These are phyloP conservation scores for Lichenostomus cassidix DNA, from an alignment of 2,113 vertebrate genomes.

Conservation along the genomic window DNA sequence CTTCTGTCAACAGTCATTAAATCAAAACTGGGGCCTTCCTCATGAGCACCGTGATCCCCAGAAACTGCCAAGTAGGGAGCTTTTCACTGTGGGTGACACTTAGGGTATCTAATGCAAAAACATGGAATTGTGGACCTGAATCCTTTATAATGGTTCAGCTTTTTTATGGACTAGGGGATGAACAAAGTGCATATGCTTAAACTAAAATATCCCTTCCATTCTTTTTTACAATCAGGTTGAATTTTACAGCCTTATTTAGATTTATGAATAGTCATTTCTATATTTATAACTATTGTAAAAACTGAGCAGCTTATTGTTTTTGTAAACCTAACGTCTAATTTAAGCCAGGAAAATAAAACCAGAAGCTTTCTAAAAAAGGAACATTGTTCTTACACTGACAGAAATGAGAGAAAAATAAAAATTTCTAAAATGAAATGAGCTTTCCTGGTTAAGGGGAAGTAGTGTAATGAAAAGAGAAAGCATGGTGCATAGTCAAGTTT, in stretches of 20 bases:
- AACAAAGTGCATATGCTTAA: not conserved
- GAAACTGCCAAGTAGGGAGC: not conserved
- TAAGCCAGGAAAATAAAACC: slow-evolving; percentile 42
- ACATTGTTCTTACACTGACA: not conserved
- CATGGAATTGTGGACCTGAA: not conserved
- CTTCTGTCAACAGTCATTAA: not conserved
- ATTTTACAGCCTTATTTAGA: slow-evolving; percentile 54
- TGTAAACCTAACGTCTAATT: slow-evolving; percentile 23
- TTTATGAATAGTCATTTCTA: slow-evolving; percentile 52
- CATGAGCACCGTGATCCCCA: not conserved
- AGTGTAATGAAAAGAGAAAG: not conserved
- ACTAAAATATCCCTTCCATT: not conserved
- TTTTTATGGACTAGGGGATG: not conserved
- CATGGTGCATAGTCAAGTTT: not conserved
- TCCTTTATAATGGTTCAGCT: not conserved
- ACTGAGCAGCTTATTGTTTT: slow-evolving; percentile 42
- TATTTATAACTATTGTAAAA: slow-evolving; percentile 52
- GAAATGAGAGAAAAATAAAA: slow-evolving; percentile 6
- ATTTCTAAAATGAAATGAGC: not conserved
- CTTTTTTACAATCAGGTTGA: slow-evolving; percentile 39
- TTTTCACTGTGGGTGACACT: not conserved
- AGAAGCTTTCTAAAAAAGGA: slow-evolving; percentile 20
- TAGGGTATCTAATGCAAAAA: not conserved
- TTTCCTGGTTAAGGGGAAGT: not conserved
- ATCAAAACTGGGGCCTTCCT: not conserved